These are phyloP conservation scores for Tenthredo livida DNA, from an alignment of 2,888 invertebrate genomes.

Conservation along the genomic window DNA sequence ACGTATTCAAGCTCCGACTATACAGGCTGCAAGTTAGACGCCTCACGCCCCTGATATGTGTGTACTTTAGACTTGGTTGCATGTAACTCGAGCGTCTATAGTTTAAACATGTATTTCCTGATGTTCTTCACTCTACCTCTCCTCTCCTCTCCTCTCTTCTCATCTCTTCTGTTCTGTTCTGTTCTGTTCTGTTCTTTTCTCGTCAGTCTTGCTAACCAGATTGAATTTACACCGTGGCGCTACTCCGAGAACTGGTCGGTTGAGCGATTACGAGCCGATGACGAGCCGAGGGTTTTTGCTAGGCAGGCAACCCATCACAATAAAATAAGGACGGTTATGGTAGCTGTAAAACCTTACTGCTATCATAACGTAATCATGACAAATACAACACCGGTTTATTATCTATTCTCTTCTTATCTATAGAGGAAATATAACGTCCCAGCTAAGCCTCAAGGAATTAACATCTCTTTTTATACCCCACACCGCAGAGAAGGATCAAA, in stretches of 20 bases:
- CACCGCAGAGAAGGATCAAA: neutral
- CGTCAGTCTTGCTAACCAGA: slow-evolving; percentile 57
- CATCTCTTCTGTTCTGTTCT: no score
- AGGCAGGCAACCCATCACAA: slow-evolving; percentile 46
- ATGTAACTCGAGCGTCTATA: slow-evolving; percentile 15
- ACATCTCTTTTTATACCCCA: slow-evolving; percentile 23
- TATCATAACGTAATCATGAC: slow-evolving; percentile 73
- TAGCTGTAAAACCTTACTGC: slow-evolving; percentile 73
- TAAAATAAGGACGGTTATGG: slow-evolving; percentile 66
- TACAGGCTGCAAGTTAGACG: neutral
- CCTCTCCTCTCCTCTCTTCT: no score
- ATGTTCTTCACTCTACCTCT: neutral
- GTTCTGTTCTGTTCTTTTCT: no score
- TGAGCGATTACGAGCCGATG: slow-evolving; percentile 23
- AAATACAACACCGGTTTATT: slow-evolving; percentile 53
- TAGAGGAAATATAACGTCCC: neutral
- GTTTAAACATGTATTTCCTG: neutral
- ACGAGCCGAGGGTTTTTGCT: slow-evolving; percentile 56
- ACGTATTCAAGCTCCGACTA: neutral
- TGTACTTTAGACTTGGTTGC: neutral
- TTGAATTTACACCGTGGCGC: slow-evolving; percentile 61
- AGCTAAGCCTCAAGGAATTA: slow-evolving; percentile 12
- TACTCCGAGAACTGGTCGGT: slow-evolving; percentile 53
- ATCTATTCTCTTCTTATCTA: slow-evolving; percentile 30
- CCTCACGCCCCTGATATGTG: neutral